Percentiles rank a stretch among this genome's conserved stretches.
Conservation (phyloP, 2,113 vertebrate species). For the Panthera leo region DNA sequence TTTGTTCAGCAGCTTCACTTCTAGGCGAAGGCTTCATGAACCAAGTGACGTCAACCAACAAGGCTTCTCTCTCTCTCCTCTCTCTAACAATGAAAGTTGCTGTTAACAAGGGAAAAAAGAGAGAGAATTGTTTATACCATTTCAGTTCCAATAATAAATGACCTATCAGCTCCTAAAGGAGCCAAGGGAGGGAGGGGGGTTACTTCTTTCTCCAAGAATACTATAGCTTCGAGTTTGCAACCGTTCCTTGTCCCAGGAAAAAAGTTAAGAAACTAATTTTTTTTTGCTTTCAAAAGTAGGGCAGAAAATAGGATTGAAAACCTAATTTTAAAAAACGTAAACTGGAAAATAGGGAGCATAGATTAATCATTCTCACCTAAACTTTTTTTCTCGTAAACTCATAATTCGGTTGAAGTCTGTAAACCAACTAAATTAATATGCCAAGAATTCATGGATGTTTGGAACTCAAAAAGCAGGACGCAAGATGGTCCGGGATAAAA, state of each 20-base stretch:
- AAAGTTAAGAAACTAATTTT: conserved; percentile 78
- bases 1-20: conserved; percentile 95
- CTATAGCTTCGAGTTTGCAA: conserved; percentile 62
- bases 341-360: not conserved
- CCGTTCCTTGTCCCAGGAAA: conserved; percentile 68
- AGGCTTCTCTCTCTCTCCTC: conserved; percentile 83
- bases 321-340: not conserved
- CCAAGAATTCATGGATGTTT: not conserved
- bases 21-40: conserved; percentile 89
- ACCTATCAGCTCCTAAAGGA: conserved; percentile 69
- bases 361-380: conserved; percentile 34
- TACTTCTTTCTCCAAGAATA: conserved; percentile 60
- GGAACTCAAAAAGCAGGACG: not conserved
- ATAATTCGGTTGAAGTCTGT: not conserved
- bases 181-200: conserved; percentile 54
- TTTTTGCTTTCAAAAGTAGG: conserved; percentile 56
- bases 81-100: conserved; percentile 92
- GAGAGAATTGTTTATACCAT: conserved; percentile 79
- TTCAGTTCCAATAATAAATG: conserved; percentile 77
- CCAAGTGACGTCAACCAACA: conserved; percentile 94
- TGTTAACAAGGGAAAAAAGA: conserved; percentile 79
- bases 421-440: not conserved
- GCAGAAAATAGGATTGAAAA: conserved; percentile 32
- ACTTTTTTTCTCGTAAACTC: conserved; percentile 59
- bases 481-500: conserved; percentile 15